Evolutionary conservation across 2,888 invertebrate species (phyloP), one percentile per base, ranked within the genome.

Genomic region (Eupsilia transversa): DNA sequence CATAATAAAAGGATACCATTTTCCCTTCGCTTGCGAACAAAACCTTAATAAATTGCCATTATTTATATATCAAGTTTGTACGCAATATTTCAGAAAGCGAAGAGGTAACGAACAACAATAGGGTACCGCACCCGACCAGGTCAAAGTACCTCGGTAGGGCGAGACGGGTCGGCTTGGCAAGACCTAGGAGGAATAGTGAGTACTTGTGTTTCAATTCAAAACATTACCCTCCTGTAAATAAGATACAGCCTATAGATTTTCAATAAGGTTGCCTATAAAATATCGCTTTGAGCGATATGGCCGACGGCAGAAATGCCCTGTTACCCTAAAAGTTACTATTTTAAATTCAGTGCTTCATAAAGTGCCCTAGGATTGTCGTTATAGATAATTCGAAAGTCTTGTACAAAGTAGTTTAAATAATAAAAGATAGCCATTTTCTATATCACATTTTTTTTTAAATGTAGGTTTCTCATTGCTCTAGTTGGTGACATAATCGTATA

Each of bases 131-230:
- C 20, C 85, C 81, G 7, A 79, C 90, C 0, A 89, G 94, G 41
- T 96, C 96, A 0, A 96, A 95, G 77, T 96, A 93, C 80, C 87
- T 96, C 75, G 95, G 96, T 12, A 90, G 91, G 81, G 95, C 95
- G 3, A 89, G 91, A 60, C 89, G 96, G 38, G 94, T 96, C 7
- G 96, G 96, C 0, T 86, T 96, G 59, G 85, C 96, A 0, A 88
- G 92, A 63, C 96, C 96, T 0, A 92, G 90, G 82, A 91, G 91
- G 83, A 85, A 91, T 65, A 91, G 96, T 96, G 82, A 93, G 94
- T 91, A 80, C 67, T 63, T 64, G 46, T 33, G 54, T 79, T 74
- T 80, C 23, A 23, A 54, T 66, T 60, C 33, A 52, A 65, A 65
- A 65, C 33, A 3, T 54, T 65, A 54, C 52, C 33, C 65, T 65